Evolutionary conservation across 1,140 invertebrate genomes (phyloP), one percentile per base, ranked within the genome.

Genomic region (Steinernema feltiae): DNA sequence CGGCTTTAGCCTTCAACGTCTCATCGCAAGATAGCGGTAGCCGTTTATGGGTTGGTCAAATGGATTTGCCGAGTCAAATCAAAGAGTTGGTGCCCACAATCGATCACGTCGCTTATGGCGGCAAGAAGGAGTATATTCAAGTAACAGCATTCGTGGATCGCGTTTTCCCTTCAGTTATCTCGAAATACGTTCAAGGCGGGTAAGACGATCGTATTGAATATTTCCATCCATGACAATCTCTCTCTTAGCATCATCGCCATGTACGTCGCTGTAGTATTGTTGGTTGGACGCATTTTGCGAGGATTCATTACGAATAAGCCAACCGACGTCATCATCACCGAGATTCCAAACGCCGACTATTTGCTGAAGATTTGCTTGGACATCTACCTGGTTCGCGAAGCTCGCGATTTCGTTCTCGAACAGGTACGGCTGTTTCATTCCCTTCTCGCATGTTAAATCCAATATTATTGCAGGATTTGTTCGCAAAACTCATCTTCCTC

Each of bases 401-500:
- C 93, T 70, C 89, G 92, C 31, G 95, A 98, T 85, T 91, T 97
- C 73, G 90, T 91, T 17, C 88, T 99, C 7, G 97, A 99, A 89
- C 96, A 99, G 89, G 76, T 73, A 69, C 75, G 12, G 30, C 12
- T 1, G n/a, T 18, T 30, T 29, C 3, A 31, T 17, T 18, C 15
- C 18, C 29, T 29, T 76, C 75, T 15, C 15, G 15, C 30, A 48
- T 27, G 71, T 17, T 72, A 78, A 21, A 2, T 32, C 32, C 53
- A 3, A n/a, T 1, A 70, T 72, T 71, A 18, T 48, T 80, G 63
- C 32, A 69, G 79, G 95, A 99, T 87, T 90, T 99, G 2, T 98
- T 97, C 88, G 95, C 97, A 24, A 98, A 98, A 91, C 88, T 99
- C 63, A 93, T 99, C 80, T 99, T 99, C 92, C 89, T 99, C 70